Conservation (phyloP, 2,888 invertebrate species). For the Metopia argyrocephala region DNA sequence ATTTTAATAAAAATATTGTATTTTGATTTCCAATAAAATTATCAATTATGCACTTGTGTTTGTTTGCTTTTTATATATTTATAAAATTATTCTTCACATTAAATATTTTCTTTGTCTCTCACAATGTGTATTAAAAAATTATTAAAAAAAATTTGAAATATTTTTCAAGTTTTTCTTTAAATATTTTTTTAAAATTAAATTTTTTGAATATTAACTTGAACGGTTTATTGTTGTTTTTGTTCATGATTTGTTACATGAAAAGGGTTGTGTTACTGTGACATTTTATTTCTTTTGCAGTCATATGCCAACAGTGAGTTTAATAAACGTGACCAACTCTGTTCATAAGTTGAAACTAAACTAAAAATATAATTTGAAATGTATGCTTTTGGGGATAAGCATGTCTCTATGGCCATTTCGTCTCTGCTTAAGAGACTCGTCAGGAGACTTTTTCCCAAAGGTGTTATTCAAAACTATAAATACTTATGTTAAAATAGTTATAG, state of each 20-base stretch:
- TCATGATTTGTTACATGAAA: conserved; percentile 54
- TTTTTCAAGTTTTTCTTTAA: neutral
- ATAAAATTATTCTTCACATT: no score
- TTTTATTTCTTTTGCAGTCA: neutral
- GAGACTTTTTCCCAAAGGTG: no score
- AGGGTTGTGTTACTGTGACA: conserved; percentile 35
- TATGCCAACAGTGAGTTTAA: neutral
- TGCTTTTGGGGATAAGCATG: no score
- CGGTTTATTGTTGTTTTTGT: conserved; percentile 7
- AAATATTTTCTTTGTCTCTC: neutral
- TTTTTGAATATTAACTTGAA: neutral
- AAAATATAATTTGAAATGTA: no score
- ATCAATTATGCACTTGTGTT: conserved; percentile 22
- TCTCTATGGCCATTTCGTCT: no score
- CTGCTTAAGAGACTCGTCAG: no score
- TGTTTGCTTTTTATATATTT: neutral
- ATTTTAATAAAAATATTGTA: no score
- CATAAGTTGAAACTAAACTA: neutral
- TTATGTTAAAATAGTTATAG: no score
- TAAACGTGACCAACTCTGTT: conserved; percentile 2
- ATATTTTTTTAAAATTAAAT: neutral
- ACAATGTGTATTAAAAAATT: neutral
- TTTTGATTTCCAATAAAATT: conserved; percentile 45
- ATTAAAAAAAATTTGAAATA: neutral
- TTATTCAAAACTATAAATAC: no score